Percentiles rank a stretch among this genome's conserved stretches.
These are phyloP conservation scores for Ciconia stormi DNA, from an alignment of 2,113 vertebrate genomes.

Conservation along the genomic window DNA sequence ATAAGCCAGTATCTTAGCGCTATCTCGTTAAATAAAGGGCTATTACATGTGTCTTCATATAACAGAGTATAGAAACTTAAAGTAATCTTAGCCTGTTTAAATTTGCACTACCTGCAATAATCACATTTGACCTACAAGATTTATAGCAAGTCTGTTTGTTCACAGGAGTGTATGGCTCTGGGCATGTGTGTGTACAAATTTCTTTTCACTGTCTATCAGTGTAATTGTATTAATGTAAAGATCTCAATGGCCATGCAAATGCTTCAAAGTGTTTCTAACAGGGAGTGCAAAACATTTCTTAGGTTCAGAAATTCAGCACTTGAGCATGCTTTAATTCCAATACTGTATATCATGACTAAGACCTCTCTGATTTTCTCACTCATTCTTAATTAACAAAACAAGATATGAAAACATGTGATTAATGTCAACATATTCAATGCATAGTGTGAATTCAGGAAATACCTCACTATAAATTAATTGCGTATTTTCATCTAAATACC, in stretches of 20 bases:
- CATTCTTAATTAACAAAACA: not conserved
- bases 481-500: not conserved
- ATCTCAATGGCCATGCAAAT: not conserved
- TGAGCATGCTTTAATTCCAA: not conserved
- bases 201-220: not conserved
- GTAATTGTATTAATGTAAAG: not conserved
- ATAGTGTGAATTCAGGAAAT: not conserved
- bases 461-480: not conserved
- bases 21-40: not conserved
- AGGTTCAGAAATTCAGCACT: not conserved
- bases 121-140: not conserved
- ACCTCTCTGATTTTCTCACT: not conserved
- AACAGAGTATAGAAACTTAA: not conserved
- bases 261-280: not conserved
- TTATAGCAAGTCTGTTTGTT: not conserved
- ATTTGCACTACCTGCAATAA: not conserved
- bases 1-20: not conserved
- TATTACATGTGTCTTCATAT: not conserved
- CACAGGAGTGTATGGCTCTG: not conserved
- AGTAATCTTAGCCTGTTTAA: not conserved
- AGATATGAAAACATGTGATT: fast-evolving
- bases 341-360: not conserved
- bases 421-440: not conserved
- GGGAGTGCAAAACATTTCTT: not conserved
- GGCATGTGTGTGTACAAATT: not conserved